These are phyloP conservation scores for Phaethornis superciliosus DNA, from an alignment of 2,113 vertebrate genomes.

Conservation along the genomic window DNA sequence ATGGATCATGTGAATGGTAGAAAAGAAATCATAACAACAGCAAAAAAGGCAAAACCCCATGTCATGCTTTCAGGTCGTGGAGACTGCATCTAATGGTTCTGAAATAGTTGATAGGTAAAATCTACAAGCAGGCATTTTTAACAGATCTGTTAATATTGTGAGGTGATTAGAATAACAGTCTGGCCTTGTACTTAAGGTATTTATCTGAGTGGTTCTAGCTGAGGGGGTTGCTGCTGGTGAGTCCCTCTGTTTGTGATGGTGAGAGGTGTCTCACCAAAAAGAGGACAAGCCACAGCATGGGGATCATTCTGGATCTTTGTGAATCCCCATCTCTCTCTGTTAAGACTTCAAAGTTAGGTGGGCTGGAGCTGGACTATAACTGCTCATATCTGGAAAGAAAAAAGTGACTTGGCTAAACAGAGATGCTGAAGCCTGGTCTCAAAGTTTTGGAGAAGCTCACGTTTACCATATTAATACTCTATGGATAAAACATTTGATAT, in stretches of 20 bases:
- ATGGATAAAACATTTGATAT: not conserved
- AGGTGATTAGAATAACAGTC: not conserved
- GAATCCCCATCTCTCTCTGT: not conserved
- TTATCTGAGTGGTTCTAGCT: not conserved
- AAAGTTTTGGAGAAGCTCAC: not conserved
- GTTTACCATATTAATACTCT: not conserved
- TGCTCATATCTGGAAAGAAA: not conserved
- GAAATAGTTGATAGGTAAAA: not conserved
- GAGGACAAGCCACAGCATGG: not conserved
- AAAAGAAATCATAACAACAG: not conserved
- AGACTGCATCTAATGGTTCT: not conserved
- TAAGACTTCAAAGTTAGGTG: not conserved
- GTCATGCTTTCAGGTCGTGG: not conserved
- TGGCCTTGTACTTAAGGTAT: not conserved
- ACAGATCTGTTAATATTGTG: not conserved
- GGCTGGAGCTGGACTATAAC: not conserved
- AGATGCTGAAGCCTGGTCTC: not conserved
- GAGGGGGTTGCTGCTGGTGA: not conserved
- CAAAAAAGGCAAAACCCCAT: not conserved
- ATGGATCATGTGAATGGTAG: not conserved
- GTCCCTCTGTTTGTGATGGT: rapidly evolving
- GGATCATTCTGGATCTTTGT: not conserved
- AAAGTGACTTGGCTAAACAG: not conserved
- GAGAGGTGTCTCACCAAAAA: not conserved
- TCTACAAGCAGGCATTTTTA: not conserved